Percentiles rank a stretch among this genome's conserved stretches.
Conservation (phyloP, 2,797 vertebrate genomes). For the Oreochromis grahami region DNA sequence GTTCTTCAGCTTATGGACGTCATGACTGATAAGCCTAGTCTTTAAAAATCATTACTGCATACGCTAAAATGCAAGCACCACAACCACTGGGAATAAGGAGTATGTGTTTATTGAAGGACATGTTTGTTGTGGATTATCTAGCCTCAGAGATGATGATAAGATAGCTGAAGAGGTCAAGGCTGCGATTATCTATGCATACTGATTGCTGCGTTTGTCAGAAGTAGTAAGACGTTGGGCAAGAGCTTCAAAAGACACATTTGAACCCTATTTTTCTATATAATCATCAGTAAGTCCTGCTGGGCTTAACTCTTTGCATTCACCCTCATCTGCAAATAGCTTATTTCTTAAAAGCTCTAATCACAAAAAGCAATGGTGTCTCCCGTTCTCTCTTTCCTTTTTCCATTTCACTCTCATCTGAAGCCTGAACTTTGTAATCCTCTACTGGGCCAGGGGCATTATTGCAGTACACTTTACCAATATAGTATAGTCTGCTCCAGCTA, state of each 20-base stretch:
- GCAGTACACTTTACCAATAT: background rate
- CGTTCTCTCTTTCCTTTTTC: background rate
- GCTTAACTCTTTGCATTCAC: constrained; percentile 41
- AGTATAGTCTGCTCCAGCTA: background rate
- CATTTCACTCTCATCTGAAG: constrained; percentile 22
- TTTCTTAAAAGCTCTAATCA: constrained; percentile 30
- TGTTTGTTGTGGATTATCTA: constrained; percentile 55
- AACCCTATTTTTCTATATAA: constrained; percentile 23
- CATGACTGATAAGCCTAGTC: constrained; percentile 37
- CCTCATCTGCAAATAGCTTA: constrained; percentile 33
- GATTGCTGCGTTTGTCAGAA: constrained; percentile 41
- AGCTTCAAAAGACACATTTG: constrained; percentile 2
- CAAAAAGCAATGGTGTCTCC: constrained; percentile 2
- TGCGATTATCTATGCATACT: constrained; percentile 53
- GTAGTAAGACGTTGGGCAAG: background rate
- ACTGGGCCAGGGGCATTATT: background rate
- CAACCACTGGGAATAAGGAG: background rate
- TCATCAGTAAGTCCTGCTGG: constrained; percentile 28
- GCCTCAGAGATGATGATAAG: constrained; percentile 65
- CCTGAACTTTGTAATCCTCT: constrained; percentile 28
- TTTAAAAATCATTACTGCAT: constrained; percentile 21
- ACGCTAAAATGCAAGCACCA: background rate
- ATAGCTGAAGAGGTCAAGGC: constrained; percentile 50
- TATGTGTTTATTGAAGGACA: constrained; percentile 44
- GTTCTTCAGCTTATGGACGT: constrained; percentile 19